Evolutionary conservation across 2,113 vertebrate genomes (phyloP).

Genomic region (Odobenus rosmarus): DNA sequence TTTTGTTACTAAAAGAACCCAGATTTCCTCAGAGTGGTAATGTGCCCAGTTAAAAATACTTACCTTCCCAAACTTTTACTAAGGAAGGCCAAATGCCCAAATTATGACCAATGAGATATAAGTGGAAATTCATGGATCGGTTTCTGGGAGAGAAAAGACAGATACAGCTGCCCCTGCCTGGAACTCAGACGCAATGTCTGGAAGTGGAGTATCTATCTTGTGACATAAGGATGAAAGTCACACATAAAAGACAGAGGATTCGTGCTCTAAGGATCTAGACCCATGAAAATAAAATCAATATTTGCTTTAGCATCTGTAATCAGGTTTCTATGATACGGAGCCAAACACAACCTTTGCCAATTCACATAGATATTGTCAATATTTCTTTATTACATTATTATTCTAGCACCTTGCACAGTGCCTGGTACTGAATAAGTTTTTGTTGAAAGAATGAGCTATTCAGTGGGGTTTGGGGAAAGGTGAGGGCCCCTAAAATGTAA

Average conservation of each 20-base stretch:
- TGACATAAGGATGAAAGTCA: neutral
- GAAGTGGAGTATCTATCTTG: neutral
- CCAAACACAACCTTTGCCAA: neutral
- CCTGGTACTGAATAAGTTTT: neutral
- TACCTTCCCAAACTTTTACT: neutral
- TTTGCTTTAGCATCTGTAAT: conserved; percentile 50
- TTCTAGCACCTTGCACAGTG: neutral
- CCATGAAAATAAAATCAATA: neutral
- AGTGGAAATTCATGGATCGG: neutral
- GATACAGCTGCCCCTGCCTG: neutral
- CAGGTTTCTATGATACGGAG: neutral
- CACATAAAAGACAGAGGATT: neutral
- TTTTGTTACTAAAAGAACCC: neutral
- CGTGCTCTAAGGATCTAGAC: neutral
- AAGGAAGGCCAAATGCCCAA: neutral
- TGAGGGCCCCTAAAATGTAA: neutral
- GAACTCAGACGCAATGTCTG: neutral
- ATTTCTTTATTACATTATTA: neutral
- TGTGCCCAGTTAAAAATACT: neutral
- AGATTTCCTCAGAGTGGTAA: neutral
- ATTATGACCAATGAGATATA: neutral
- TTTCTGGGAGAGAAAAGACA: neutral
- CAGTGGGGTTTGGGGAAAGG: neutral
- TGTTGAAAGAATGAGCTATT: neutral
- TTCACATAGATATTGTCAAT: neutral